These are phyloP conservation scores for Dendrolimus kikuchii DNA, from an alignment of 1,140 invertebrate species.

Conservation along the genomic window DNA sequence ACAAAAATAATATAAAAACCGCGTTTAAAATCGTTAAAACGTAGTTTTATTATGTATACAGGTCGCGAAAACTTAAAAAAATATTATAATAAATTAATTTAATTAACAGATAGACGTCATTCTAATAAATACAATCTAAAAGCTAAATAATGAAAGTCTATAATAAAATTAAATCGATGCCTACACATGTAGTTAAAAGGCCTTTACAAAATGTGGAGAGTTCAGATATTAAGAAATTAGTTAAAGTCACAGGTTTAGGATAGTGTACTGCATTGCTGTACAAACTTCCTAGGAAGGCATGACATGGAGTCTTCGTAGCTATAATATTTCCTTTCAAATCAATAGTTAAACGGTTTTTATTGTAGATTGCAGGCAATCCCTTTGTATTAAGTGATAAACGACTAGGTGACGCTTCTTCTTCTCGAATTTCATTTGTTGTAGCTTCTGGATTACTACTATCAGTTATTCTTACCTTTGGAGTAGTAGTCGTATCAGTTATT, in stretches of 20 bases:
- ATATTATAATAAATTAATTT: too few species aligned
- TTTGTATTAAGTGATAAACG: too few species aligned
- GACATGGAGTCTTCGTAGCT: slow-evolving; percentile 45
- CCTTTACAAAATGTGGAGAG: slow-evolving; percentile 58
- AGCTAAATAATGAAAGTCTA: slow-evolving; percentile 15
- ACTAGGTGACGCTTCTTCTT: too few species aligned
- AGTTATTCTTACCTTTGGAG: too few species aligned
- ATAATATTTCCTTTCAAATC: slow-evolving; percentile 58
- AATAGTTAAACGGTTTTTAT: slow-evolving; percentile 28
- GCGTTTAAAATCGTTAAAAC: too few species aligned
- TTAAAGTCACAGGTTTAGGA: slow-evolving; percentile 29
- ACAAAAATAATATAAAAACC: too few species aligned
- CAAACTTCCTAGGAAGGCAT: slow-evolving; percentile 54
- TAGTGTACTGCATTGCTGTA: slow-evolving; percentile 41
- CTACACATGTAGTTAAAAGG: slow-evolving; percentile 43
- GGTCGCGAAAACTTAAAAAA: too few species aligned
- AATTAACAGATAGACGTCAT: too few species aligned
- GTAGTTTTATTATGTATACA: too few species aligned
- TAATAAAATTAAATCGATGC: slow-evolving; percentile 52
- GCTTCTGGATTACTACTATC: too few species aligned
- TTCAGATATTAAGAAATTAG: slow-evolving; percentile 49
- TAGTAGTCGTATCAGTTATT: too few species aligned
- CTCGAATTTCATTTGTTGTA: too few species aligned
- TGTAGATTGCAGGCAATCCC: background rate
- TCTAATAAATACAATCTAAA: background rate